Conservation (phyloP, 1,140 invertebrate species). For the Drosophila pallidifrons region DNA sequence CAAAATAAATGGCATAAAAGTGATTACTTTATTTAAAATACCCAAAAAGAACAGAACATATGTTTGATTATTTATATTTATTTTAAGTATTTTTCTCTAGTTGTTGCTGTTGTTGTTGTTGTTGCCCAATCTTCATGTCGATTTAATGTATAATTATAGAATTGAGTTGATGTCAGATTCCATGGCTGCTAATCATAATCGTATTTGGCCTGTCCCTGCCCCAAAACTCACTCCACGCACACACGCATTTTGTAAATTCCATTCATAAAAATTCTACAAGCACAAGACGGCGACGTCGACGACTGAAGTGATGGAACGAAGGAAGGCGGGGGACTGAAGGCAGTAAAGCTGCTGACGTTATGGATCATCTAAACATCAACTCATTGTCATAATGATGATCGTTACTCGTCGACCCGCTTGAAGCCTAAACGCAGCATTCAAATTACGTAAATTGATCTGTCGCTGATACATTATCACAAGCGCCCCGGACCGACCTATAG, state of each 20-base stretch:
- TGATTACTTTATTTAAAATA: no score
- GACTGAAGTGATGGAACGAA: not conserved
- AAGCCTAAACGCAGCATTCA: conserved; percentile 62
- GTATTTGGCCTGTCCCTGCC: conserved; percentile 24
- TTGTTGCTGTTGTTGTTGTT: not conserved
- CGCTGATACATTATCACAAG: conserved; percentile 59
- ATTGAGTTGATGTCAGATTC: conserved; percentile 7
- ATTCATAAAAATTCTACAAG: conserved; percentile 45
- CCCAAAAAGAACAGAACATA: conserved; percentile 1
- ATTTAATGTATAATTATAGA: conserved; percentile 29
- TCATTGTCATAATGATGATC: conserved; percentile 46
- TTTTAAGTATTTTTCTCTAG: not conserved
- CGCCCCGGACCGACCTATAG: conserved; percentile 4
- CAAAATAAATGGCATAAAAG: no score
- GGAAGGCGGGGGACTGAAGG: not conserved
- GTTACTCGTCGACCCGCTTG: conserved; percentile 4
- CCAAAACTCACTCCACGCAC: not conserved
- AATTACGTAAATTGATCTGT: conserved; percentile 76
- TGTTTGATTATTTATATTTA: not conserved
- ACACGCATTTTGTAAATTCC: conserved; percentile 30
- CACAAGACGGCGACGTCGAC: not conserved
- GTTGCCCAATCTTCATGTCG: not conserved
- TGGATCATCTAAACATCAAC: conserved; percentile 35
- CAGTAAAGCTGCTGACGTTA: conserved; percentile 3
- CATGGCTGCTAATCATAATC: conserved; percentile 22